These are phyloP conservation scores for Trichonephila inaurata DNA, from an alignment of 1,140 invertebrate species.

Conservation along the genomic window DNA sequence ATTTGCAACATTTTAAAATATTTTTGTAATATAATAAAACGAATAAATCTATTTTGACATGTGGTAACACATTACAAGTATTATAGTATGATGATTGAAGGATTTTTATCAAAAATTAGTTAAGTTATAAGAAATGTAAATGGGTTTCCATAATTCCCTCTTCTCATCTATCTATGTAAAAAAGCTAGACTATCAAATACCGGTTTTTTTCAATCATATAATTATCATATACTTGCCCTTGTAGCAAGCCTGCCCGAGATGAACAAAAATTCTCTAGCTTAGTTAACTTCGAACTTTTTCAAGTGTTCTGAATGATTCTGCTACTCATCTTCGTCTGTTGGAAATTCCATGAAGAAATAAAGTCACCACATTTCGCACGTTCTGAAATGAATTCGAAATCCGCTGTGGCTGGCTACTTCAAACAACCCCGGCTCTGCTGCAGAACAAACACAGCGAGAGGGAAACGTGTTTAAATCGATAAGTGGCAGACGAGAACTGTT, in stretches of 20 bases:
- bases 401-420: background rate
- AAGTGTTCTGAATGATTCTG: too few relatives aligned
- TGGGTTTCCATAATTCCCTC: too few relatives aligned
- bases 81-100: too few relatives aligned
- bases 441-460: background rate
- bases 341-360: background rate
- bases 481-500: background rate
- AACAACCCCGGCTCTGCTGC: background rate
- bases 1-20: too few relatives aligned
- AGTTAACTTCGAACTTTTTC: background rate
- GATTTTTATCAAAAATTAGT: too few relatives aligned
- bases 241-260: background rate
- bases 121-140: too few relatives aligned
- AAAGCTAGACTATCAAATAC: too few relatives aligned
- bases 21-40: too few relatives aligned
- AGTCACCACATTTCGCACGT: background rate
- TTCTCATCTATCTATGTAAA: too few relatives aligned
- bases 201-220: background rate
- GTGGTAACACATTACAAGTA: too few relatives aligned
- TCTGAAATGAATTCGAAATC: constrained; percentile 4
- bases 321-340: background rate
- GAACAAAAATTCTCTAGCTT: background rate
- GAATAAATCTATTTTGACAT: too few relatives aligned
- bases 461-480: constrained; percentile 16
- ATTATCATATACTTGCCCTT: background rate